Percentiles rank a stretch among this genome's conserved stretches.
These are phyloP conservation scores for Tiaroga cobitis DNA, from an alignment of 2,797 vertebrate species.

Conservation along the genomic window DNA sequence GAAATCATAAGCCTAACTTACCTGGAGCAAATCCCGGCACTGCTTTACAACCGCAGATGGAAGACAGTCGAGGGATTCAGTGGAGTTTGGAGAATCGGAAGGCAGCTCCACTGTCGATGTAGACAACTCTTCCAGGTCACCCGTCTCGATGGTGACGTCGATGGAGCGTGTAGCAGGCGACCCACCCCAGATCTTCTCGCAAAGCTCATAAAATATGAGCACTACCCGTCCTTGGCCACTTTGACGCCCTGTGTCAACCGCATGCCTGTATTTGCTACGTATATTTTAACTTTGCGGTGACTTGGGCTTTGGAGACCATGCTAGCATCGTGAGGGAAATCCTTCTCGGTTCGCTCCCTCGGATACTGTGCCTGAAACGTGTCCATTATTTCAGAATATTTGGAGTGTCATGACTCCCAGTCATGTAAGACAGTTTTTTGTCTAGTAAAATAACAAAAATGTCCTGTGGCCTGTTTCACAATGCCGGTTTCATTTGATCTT, in stretches of 20 bases:
- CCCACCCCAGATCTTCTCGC: constrained; percentile 48
- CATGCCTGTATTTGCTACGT: constrained; percentile 33
- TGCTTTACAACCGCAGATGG: background rate
- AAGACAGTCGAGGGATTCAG: constrained; percentile 7
- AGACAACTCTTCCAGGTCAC: background rate
- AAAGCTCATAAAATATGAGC: constrained; percentile 41
- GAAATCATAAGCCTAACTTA: background rate
- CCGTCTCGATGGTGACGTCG: background rate
- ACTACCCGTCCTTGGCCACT: constrained; percentile 33
- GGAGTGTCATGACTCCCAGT: constrained; percentile 7
- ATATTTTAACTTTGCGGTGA: constrained; percentile 20
- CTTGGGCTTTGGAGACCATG: background rate
- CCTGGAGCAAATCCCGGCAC: background rate
- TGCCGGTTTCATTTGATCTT: too few species aligned
- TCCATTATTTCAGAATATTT: background rate
- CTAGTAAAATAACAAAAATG: too few species aligned
- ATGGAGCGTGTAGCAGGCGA: constrained; percentile 31
- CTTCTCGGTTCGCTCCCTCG: background rate
- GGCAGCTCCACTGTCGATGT: background rate
- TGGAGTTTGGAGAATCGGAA: background rate
- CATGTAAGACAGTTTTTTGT: too few species aligned
- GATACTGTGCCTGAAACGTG: constrained; percentile 8
- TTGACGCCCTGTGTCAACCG: constrained; percentile 15
- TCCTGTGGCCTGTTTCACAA: too few species aligned
- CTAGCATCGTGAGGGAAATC: background rate